phyloP scores from a whole-genome alignment of 2,888 invertebrate genomes.

The Coelopa pilipes region DNA sequence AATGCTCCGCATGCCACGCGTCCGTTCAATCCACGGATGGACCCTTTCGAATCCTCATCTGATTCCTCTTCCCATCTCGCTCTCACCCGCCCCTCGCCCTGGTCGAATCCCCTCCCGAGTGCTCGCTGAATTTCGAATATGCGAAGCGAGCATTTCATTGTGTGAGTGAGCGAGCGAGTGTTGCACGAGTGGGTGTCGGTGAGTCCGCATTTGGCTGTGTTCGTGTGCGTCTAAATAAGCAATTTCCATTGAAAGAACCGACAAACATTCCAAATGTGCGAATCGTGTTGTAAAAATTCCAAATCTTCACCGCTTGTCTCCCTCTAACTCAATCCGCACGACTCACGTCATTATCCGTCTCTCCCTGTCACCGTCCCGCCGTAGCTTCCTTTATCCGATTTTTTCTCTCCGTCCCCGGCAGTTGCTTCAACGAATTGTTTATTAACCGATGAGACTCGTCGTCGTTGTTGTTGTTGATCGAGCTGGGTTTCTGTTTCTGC shows the following conservation, averaged over 20 bases:
- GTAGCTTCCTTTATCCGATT: too few species aligned
- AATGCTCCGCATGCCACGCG: conserved; percentile 16
- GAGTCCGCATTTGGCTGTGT: neutral
- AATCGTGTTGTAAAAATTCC: conserved; percentile 32
- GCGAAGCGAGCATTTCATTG: conserved; percentile 4
- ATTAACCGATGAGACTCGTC: neutral
- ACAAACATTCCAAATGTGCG: conserved; percentile 42
- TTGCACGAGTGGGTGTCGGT: conserved; percentile 1
- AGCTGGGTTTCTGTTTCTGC: neutral
- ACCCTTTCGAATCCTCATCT: neutral
- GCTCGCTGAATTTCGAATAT: conserved; percentile 7
- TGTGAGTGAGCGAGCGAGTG: conserved; percentile 10
- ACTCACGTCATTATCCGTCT: neutral
- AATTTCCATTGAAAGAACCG: conserved; percentile 44
- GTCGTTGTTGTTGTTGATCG: neutral
- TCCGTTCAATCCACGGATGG: neutral
- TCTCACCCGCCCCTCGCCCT: neutral
- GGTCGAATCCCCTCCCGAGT: neutral
- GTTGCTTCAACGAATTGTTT: neutral
- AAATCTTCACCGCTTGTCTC: neutral
- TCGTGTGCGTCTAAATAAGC: conserved; percentile 37
- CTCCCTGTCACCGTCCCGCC: too few species aligned
- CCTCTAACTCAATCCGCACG: neutral
- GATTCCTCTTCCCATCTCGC: neutral
- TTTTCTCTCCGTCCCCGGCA: neutral